Base-by-base conservation (phyloP, 2,888 invertebrate species). In the Allolobophora icterica region DNA sequence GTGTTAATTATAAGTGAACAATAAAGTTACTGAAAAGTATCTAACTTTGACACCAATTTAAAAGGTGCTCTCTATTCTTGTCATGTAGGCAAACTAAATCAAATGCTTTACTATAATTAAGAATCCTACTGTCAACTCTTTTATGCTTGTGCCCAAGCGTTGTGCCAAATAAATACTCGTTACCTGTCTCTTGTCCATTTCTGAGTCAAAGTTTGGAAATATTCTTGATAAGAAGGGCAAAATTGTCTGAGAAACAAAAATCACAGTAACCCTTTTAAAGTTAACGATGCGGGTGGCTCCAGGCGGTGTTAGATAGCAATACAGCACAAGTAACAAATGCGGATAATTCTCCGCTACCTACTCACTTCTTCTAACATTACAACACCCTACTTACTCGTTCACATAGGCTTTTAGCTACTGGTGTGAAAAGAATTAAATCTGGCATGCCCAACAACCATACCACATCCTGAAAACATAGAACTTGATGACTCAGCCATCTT, bases 131-230 rank as follows among this genome's bases (percentile, higher is more conserved):
- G 52, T 71, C 71, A 71, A 11, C 1, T 71, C 6, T 71, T 71
- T 30, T 71, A 71, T 1, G 52, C 52, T 52, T 24, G 24, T n/a
- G 71, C 6, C 30, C 30, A 71, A 71, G 71, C 6, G 0, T n/a
- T 71, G 71, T 71, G n/a, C 30, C 8, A 71, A 71, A n/a, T n/a
- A 71, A 71, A 71, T 11, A 24, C 1, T 33, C 3, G 30, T 89
- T 89, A 91, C 91, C 89, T 89, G 71, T 24, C 38, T 45, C 58
- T 45, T 52, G 42, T 89, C 89, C 35, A 91, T 91, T 40, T 42
- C 58, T 52, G 52, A 45, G 33, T 35, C 52, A 42, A 91, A 35
- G 35, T 38, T 38, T 35, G 91, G 91, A 38, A 91, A 89, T n/a
- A 91, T 89, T 40, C 38, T 58, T 83, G 45, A 52, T 35, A 52